Base-by-base conservation (phyloP, 1,140 invertebrate species). In the Drosophila quadrilineata region DNA sequence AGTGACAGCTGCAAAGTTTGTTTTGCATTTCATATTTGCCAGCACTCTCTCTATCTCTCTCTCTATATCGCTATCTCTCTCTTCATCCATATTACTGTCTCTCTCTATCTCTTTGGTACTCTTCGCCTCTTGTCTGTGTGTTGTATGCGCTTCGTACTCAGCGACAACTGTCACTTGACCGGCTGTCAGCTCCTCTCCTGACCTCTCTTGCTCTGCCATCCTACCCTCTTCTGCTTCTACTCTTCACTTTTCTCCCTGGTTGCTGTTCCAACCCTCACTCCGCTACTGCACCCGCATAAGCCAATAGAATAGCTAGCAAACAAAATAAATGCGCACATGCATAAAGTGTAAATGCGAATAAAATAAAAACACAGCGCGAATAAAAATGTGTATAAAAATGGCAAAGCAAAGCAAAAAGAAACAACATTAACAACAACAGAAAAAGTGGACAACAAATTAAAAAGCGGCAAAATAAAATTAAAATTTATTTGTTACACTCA, bases 1-100 rank as follows among this genome's bases (percentile, higher is more conserved):
- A 84, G 79, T 85, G 79, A 84, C 79, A 85, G 79, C 79, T 84
- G 79, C 79, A 85, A 84, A 85, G 79, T 85, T 84, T 84, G 70
- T 84, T 84, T 84, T 84, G 79, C 79, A 84, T 84, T 85, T 84
- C 79, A 85, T 85, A 84, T 84, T 84, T 84, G 77, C 73, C 49
- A 63, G 60, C 60, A 43, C 46, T 49, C 64, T 36, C 38, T 29
- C 28, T n/a, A 43, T 21, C 21, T 4, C 52, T 3, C 48, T 26
- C 67, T 35, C 26, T 40, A n/a, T n/a, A n/a, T n/a, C n/a, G n/a
- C 12, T 6, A 29, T 21, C n/a, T 16, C 71, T n/a, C 16, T 14
- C 8, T 12, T 26, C 0, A 4, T 10, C n/a, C 19, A 3, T n/a
- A 4, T 40, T 5, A 9, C 38, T 3, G 3, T 1, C 8, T 9